Percentiles rank a stretch among this genome's conserved stretches.
These are phyloP conservation scores for Triplophysa bombifrons DNA, from an alignment of 2,797 vertebrate species.

Conservation along the genomic window DNA sequence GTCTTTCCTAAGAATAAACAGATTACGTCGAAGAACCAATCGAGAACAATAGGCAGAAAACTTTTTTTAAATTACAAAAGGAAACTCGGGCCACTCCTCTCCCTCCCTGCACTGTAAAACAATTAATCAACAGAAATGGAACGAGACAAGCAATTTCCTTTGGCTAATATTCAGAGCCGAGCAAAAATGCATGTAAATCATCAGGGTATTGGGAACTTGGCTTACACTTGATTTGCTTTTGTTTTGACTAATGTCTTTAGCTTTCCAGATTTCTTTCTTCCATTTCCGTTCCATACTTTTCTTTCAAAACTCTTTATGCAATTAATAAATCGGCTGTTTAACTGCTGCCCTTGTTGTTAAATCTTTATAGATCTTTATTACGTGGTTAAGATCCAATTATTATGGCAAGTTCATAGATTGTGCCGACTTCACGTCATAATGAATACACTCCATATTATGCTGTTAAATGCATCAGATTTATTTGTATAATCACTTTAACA, in stretches of 20 bases:
- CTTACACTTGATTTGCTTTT: neutral
- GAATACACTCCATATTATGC: neutral
- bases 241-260: slow-evolving; percentile 34
- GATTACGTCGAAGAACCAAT: slow-evolving; percentile 24
- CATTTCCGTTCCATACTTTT: neutral
- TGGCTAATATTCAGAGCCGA: slow-evolving; percentile 33
- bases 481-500: neutral
- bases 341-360: slow-evolving; percentile 7
- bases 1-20: neutral
- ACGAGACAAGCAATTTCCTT: slow-evolving; percentile 49
- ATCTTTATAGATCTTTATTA: neutral
- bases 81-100: slow-evolving; percentile 15
- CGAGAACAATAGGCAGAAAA: slow-evolving; percentile 42
- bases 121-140: slow-evolving; percentile 4
- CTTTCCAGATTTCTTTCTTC: slow-evolving; percentile 16
- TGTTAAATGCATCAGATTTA: neutral
- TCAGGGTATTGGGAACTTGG: slow-evolving; percentile 11
- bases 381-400: neutral
- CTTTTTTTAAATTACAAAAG: slow-evolving; percentile 48
- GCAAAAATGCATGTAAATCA: slow-evolving; percentile 40
- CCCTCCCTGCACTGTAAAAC: slow-evolving; percentile 36
- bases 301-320: slow-evolving; percentile 12
- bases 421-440: neutral
- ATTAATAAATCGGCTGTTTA: slow-evolving; percentile 20
- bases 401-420: neutral